Evolutionary conservation across 2,888 invertebrate species (phyloP), one percentile per base, ranked within the genome.

Genomic region (Eupithecia exiguata): DNA sequence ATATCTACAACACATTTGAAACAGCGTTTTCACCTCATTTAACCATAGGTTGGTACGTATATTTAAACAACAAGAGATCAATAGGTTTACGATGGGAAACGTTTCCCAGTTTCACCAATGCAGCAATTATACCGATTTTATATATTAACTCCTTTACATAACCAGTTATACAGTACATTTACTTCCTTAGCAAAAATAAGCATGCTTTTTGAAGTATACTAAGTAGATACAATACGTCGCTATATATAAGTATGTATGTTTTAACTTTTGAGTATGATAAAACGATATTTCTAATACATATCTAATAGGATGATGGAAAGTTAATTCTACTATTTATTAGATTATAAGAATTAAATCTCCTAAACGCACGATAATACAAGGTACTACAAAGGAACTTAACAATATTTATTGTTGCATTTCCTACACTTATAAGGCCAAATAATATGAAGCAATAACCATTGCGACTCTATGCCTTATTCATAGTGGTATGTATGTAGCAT

Each of bases 1-100:
- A 53, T 74, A 68, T 30, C n/a, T 74, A 74, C 77, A 78, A 78
- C 79, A 78, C 77, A 74, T 74, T 73, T 71, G 46, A 75, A 69
- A 76, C 73, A 69, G 35, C 70, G 30, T 74, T 58, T 75, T 74
- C 75, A 72, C 68, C 43, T 72, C 49, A 72, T 68, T 43, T 71
- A 72, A 68, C 53, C 40, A 66, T 66, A 40, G 21, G n/a, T 36
- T 40, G 38, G n/a, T 66, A 66, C 66, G 66, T 67, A 71, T 69
- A 68, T 70, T 40, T 30, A 69, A 68, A 67, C 74, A 71, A 71
- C 53, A 69, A 68, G 46, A 68, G 67, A 62, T 30, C 16, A 21
- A 58, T 69, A 61, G 36, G 61, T 58, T 46, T 66, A 58, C 43
- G 16, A 36, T 21, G 16, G 43, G 16, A 38, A 36, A 63, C 21